These are phyloP conservation scores for Ladona fulva DNA, from an alignment of 1,140 invertebrate genomes.

Conservation along the genomic window DNA sequence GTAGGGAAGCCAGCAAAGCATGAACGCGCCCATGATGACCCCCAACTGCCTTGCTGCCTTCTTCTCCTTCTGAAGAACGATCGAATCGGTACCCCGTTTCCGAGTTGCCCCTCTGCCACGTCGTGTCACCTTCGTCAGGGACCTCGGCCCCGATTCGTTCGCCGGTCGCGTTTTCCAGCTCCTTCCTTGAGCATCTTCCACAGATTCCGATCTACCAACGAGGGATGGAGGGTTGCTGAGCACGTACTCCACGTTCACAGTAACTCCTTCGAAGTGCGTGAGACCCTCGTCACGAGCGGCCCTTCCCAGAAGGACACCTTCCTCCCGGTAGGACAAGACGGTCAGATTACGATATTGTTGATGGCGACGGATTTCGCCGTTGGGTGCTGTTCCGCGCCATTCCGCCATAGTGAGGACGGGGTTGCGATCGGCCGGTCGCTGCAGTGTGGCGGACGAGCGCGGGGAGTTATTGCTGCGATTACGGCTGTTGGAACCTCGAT, in stretches of 20 bases:
- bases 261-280: constrained; percentile 26
- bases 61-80: constrained; percentile 44
- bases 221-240: constrained; percentile 9
- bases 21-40: constrained; percentile 56
- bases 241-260: constrained; percentile 29
- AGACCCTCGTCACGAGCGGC: background rate
- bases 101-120: background rate
- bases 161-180: background rate
- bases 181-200: too few relatives aligned
- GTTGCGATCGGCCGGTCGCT: background rate
- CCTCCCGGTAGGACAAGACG: constrained; percentile 17
- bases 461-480: background rate
- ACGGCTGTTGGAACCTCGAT: background rate
- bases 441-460: background rate
- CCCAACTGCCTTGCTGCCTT: constrained; percentile 54
- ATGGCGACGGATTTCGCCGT: constrained; percentile 5
- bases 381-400: constrained; percentile 1
- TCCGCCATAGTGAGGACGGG: background rate
- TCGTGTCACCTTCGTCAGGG: background rate
- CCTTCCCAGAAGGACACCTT: background rate
- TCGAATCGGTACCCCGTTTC: constrained; percentile 10
- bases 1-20: constrained; percentile 55
- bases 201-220: background rate
- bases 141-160: background rate
- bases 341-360: constrained; percentile 18